Evolutionary conservation across 1,140 invertebrate genomes (phyloP), one percentile per base, ranked within the genome.

Genomic region (honey bee (Apis mellifera)): DNA sequence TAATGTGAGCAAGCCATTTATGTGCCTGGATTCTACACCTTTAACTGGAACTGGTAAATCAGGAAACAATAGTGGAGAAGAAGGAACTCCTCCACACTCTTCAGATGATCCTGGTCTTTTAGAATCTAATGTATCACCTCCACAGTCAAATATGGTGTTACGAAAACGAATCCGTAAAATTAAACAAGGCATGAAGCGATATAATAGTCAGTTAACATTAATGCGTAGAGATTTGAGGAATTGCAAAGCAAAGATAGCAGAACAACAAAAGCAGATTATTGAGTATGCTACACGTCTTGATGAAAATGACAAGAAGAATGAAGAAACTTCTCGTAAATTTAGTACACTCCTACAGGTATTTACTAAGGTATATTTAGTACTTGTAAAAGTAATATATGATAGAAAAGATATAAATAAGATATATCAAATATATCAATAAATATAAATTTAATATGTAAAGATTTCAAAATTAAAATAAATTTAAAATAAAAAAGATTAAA

Each of bases 231-330:
- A 98, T 87, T 91, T 98, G 54, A 95, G 96, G 83, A 95, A 94
- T 65, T 98, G 97, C 90, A 97, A 97, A 91, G 95, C 96, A 60
- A 97, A 97, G 93, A 96, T 96, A 54, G 95, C 95, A 0, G 96
- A 97, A 72, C 97, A 98, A 91, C 96, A 97, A 88, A 98, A 97
- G 89, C 97, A 97, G 91, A 96, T 98, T 26, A 91, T 97, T 55
- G 97, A 98, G 86, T 97, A 97, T 90, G 96, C 96, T 0, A 96
- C 96, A 86, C 95, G 97, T 4, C 94, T 98, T 65, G 97, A 98
- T 88, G 97, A 98, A 87, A 97, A 97, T 89, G 97, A 98, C 86
- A 98, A 98, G 91, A 98, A 98, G 91, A 97, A 97, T 93, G 97
- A 98, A 89, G 97, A 98, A 91, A 97, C 96, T 48, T 96, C 97